Evolutionary conservation across 2,888 invertebrate species (phyloP), one percentile per base, ranked within the genome.

Genomic region (Athalia cordata): DNA sequence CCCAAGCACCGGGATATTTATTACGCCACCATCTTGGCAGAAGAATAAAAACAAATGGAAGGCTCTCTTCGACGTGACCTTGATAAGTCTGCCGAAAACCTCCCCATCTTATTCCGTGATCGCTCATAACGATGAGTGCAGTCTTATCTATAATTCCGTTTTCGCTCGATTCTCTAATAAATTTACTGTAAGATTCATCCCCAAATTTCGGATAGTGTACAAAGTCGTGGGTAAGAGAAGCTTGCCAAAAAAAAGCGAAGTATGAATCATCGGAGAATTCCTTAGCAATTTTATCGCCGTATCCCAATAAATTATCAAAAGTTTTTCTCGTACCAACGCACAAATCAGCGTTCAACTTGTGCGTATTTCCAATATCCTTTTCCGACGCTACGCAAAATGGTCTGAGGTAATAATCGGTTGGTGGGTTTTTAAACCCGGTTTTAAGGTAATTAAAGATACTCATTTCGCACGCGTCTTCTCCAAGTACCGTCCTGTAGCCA

Each of bases 81-180:
- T 97, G 96, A 89, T 95, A 96, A 0, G 97, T 97, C 82, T 93
- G 92, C 8, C 97, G 92, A 83, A 97, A 96, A 6, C 92, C 92
- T 3, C 97, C 98, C 94, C 96, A 97, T 80, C 98, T 81, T 81
- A 97, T 94, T 0, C 98, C 98, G 86, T 98, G 98, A 87, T 98
- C 98, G 88, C 97, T 97, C 91, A 97, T 92, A 8, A 96, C 88
- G 75, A 97, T 91, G 11, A 95, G 84, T 64, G 94, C 92, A 0
- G 96, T 96, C 47, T 93, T 92, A 75, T 95, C 93, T 77, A 96
- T 90, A 77, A 93, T 90, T 1, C 92, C 91, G 2, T 91, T 87
- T 0, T 89, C 83, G 57, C 93, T 90, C 74, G 95, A 87, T 78
- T 91, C 89, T 80, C 90, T 88, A 75, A 97, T 90, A 85, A 95